These are phyloP conservation scores for Cossypha dichroa DNA, from an alignment of 2,797 vertebrate genomes.

Conservation along the genomic window DNA sequence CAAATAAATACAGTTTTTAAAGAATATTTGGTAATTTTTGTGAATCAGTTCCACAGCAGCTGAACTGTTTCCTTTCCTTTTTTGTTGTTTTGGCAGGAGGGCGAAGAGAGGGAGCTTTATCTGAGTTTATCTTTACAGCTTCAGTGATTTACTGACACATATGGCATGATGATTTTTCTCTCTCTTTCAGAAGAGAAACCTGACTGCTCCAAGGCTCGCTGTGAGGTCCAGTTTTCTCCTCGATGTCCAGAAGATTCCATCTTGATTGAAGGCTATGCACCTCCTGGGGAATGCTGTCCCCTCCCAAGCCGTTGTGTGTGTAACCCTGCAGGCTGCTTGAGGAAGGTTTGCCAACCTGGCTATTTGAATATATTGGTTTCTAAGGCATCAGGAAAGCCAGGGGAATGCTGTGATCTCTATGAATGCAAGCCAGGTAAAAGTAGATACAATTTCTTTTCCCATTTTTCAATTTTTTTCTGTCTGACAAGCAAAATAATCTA, in stretches of 20 bases:
- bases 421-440: constrained; percentile 90
- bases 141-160: neutral
- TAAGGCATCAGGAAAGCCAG: constrained; percentile 89
- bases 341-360: constrained; percentile 89
- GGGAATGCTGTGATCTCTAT: constrained; percentile 90
- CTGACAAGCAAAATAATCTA: neutral
- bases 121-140: neutral
- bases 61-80: neutral
- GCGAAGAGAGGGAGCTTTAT: neutral
- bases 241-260: constrained; percentile 89
- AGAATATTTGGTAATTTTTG: neutral
- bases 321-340: constrained; percentile 87
- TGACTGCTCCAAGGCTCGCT: constrained; percentile 88
- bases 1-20: neutral
- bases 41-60: neutral
- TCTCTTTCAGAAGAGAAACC: constrained; percentile 87
- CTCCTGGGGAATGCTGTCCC: constrained; percentile 89
- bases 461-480: neutral
- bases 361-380: constrained; percentile 90
- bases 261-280: constrained; percentile 90
- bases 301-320: constrained; percentile 90
- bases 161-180: constrained; percentile 62
- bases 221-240: constrained; percentile 91
- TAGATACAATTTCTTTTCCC: neutral
- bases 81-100: neutral